phyloP scores from a whole-genome alignment of 53 echinoderm and acorn worm species.

The Arbacia lixula region DNA sequence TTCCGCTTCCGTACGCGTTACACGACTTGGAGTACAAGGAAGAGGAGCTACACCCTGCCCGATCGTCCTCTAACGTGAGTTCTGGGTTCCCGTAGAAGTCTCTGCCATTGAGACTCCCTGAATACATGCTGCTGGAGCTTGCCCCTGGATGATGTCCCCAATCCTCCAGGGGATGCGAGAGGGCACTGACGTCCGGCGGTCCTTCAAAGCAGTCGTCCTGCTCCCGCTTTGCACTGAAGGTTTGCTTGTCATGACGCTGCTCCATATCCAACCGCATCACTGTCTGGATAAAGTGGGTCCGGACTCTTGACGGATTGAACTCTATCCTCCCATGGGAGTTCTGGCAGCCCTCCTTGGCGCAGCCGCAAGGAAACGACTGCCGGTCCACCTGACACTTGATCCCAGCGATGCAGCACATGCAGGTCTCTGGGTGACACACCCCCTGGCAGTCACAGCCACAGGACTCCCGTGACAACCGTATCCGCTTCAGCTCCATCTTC shows the following conservation, averaged over 20 bases:
- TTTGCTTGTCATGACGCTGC: conserved; percentile 57
- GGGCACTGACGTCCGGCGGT: conserved; percentile 46
- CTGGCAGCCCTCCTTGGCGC: conserved; percentile 90
- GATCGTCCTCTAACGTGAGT: conserved; percentile 18
- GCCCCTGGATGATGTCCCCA: conserved; percentile 37
- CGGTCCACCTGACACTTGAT: conserved; percentile 98
- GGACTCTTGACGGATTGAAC: conserved; percentile 91
- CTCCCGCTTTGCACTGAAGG: conserved; percentile 32
- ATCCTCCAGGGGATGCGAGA: conserved; percentile 47
- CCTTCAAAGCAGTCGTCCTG: conserved; percentile 57
- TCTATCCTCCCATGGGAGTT: conserved; percentile 85
- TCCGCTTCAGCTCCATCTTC: conserved; percentile 91
- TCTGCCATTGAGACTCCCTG: conserved; percentile 46
- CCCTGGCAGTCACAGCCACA: conserved; percentile 94
- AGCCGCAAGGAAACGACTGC: conserved; percentile 94
- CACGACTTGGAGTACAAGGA: conserved; percentile 60
- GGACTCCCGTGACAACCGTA: conserved; percentile 88
- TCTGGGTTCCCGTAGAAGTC: conserved; percentile 49
- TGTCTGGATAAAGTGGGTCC: conserved; percentile 92
- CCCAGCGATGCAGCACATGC: conserved; percentile 85
- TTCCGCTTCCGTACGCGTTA: conserved; percentile 63
- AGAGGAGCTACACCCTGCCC: conserved; percentile 20
- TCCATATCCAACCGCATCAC: conserved; percentile 85
- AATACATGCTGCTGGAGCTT: conserved; percentile 59
- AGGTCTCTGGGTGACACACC: conserved; percentile 85